Percentiles rank a stretch among this genome's conserved stretches.
phyloP scores from a whole-genome alignment of 2,797 vertebrate species.

The Gallirallus australis region DNA sequence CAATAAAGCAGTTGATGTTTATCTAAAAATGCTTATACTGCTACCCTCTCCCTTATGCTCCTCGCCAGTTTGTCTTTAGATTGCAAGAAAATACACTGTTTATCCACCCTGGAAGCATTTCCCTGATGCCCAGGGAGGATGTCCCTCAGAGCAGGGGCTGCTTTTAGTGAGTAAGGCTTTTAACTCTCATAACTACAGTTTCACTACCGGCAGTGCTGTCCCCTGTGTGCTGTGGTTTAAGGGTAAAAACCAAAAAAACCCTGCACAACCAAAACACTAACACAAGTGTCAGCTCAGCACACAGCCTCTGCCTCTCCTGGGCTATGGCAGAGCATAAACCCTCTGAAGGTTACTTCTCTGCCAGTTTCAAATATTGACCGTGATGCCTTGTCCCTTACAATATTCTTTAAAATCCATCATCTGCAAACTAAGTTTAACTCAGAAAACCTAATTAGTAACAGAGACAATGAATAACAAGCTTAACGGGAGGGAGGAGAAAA shows the following conservation, averaged over 20 bases:
- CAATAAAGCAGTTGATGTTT: neutral
- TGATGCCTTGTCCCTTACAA: slow-evolving; percentile 81
- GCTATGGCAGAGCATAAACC: neutral
- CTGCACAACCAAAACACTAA: neutral
- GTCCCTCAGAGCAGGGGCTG: neutral
- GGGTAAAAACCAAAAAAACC: neutral
- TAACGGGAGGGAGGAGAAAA: slow-evolving; percentile 58
- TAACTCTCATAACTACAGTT: neutral
- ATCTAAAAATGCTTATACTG: neutral
- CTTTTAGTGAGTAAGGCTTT: neutral
- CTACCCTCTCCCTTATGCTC: neutral
- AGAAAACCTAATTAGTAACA: slow-evolving; percentile 78
- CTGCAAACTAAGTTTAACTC: slow-evolving; percentile 74
- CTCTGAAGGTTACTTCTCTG: slow-evolving; percentile 47
- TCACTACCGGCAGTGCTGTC: neutral
- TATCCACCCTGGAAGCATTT: neutral
- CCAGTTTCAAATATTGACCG: slow-evolving; percentile 68
- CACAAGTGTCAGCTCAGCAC: neutral
- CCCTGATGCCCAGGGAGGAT: neutral
- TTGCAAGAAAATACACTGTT: neutral
- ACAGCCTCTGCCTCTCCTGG: neutral
- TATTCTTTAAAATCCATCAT: slow-evolving; percentile 85
- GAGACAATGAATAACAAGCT: slow-evolving; percentile 80
- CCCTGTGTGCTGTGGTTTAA: neutral
- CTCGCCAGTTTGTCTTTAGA: neutral